Evolutionary conservation across 2,113 vertebrate species (phyloP), one percentile per base, ranked within the genome.

Genomic region (Leptosomus discolor): DNA sequence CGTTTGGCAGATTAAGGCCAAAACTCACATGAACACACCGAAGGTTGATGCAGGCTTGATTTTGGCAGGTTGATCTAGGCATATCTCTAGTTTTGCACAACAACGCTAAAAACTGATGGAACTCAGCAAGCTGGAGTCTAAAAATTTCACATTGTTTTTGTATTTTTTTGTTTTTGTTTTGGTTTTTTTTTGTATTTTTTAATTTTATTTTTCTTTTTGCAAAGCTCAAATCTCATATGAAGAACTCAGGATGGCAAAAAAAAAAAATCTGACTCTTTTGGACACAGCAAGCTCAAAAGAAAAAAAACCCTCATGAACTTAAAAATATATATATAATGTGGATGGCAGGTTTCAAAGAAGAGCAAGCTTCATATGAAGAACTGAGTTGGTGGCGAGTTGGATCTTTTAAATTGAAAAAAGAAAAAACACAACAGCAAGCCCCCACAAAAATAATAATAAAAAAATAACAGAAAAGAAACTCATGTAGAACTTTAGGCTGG

Each of bases 261-360:
- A 75, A 63, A 84, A 81, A 78, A 77, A 60, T 95, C 93, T 94
- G 89, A 91, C 96, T 97, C 96, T 96, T 90, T 95, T 83, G 77
- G 97, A 99, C 98, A 99, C 98, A 98, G 98, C 98, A 98, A 98
- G 98, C 98, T 98, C 98, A 98, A 98, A 98, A 97, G 89, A 88
- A 90, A 91, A 82, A 84, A 86, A 84, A 60, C 92, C 76, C 95
- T 98, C 97, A 97, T 96, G 96, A 98, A 98, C 97, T 97, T 96
- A 97, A 98, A 97, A 97, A 97, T 95, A 97, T 94, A 97, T 97
- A 93, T 96, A 95, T 90, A 94, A 97, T 96, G 97, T 95, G 96
- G 97, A 98, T 98, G 98, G 98, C 97, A 97, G 98, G 97, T 98
- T 98, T 98, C 95, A 98, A 97, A 97, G 94, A 97, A 95, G 94